Evolutionary conservation across 2,888 invertebrate genomes (phyloP).

Genomic region (Danaus chrysippus): DNA sequence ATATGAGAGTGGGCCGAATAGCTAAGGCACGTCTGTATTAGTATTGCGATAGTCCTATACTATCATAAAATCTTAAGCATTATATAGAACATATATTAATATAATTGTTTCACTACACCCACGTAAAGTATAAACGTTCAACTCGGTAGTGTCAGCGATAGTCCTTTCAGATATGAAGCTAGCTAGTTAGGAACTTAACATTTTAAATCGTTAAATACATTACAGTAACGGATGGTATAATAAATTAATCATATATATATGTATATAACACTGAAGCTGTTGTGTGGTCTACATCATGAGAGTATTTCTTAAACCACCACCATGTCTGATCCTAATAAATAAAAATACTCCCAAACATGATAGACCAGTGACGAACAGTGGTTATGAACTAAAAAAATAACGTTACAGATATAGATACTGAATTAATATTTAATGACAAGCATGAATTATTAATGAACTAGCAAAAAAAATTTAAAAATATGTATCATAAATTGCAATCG

Average conservation of each 20-base stretch:
- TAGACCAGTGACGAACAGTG: conserved; percentile 49
- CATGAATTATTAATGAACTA: conserved; percentile 48
- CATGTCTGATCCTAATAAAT: conserved; percentile 35
- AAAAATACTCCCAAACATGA: conserved; percentile 71
- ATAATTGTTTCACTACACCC: conserved; percentile 47
- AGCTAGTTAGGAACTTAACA: conserved; percentile 78
- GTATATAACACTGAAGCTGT: conserved; percentile 59
- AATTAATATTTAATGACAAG: conserved; percentile 62
- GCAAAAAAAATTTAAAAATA: conserved; percentile 32
- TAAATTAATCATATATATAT: conserved; percentile 70
- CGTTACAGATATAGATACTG: conserved; percentile 50
- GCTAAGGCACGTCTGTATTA: conserved; percentile 72
- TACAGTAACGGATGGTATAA: conserved; percentile 55
- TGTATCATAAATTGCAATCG: conserved; percentile 45
- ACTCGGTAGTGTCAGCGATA: conserved; percentile 48
- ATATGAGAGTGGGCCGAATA: conserved; percentile 72
- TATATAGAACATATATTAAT: conserved; percentile 44
- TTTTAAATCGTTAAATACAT: conserved; percentile 73
- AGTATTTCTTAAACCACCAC: conserved; percentile 61
- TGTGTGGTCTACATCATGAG: conserved; percentile 54
- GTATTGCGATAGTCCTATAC: conserved; percentile 47
- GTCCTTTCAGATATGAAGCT: conserved; percentile 50
- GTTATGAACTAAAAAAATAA: conserved; percentile 70
- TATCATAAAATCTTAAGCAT: conserved; percentile 43
- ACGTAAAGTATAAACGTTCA: conserved; percentile 42